phyloP scores from a whole-genome alignment of 2,113 vertebrate species.

The Xyliphius kryptos region DNA sequence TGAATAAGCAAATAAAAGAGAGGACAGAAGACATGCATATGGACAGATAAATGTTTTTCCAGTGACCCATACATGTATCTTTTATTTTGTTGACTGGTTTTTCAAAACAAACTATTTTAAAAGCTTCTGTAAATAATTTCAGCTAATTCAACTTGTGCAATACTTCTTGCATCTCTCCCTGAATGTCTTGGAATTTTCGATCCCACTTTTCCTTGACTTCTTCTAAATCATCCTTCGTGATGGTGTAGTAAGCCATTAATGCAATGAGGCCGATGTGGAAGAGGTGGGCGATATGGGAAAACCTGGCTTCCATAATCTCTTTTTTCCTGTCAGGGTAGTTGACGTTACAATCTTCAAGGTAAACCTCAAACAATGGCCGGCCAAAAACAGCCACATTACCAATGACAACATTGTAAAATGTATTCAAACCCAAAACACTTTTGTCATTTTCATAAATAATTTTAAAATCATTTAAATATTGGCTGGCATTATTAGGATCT shows the following conservation, averaged over 20 bases:
- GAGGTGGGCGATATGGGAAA: constrained; percentile 61
- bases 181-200: constrained; percentile 60
- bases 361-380: constrained; percentile 58
- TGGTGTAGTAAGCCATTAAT: constrained; percentile 65
- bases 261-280: constrained; percentile 70
- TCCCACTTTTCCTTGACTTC: constrained; percentile 63
- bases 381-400: constrained; percentile 49
- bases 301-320: constrained; percentile 61
- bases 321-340: constrained; percentile 28
- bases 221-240: constrained; percentile 65
- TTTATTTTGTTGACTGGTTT: too few relatives aligned
- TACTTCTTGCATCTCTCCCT: constrained; percentile 61
- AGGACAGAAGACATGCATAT: too few relatives aligned
- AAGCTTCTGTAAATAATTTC: background rate
- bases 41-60: too few relatives aligned
- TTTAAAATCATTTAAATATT: constrained; percentile 54
- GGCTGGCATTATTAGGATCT: constrained; percentile 43
- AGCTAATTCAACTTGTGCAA: constrained; percentile 56
- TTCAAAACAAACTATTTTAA: too few relatives aligned
- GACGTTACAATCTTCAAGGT: constrained; percentile 55
- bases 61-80: too few relatives aligned
- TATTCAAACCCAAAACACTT: constrained; percentile 55
- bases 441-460: constrained; percentile 59
- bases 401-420: constrained; percentile 60
- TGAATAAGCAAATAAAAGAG: too few relatives aligned